Evolutionary conservation across 2,797 vertebrate species (phyloP), one percentile per base, ranked within the genome.

Genomic region (Acanthiza pusilla): DNA sequence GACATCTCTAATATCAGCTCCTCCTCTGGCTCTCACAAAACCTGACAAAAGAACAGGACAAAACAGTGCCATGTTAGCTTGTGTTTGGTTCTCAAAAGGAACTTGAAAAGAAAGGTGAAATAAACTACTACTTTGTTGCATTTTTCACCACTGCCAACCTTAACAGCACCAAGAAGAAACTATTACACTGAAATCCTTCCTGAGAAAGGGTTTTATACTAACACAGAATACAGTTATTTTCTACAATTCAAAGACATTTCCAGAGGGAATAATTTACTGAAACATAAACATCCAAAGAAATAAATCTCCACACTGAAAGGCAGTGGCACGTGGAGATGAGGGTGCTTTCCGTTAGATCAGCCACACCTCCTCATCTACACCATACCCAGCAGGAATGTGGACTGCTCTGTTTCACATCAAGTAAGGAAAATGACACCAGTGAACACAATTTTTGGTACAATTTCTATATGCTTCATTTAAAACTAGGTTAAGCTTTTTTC

Each of bases 21-120:
- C 98, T n/a, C 99, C 99, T 63, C 98, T 98, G 25, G 98, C 98
- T 84, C 98, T 98, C 89, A 99, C 98, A 94, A 99, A 99, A 95
- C 99, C 99, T 99, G 93, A 21, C 85, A 36, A 71, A 30, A 62
- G 18, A 71, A 83, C n/a, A 89, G 47, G 22, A 80, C 57, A 89
- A 83, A 85, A 65, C 26, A 16, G 7, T 57, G 9, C 42, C n/a
- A 32, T 8, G 51, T 45, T 54, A 45, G 17, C 77, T 36, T 55
- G 9, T 13, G 32, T 47, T 61, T 73, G 10, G 11, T 27, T 72
- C 40, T 71, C 29, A 84, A 70, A 65, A 88, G 26, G 17, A 68
- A 34, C 62, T 27, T 17, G 17, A 57, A 73, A 36, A 7, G 6
- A 3, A 73, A 66, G 45, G 7, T 40, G 61, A 75, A 40, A 60